Evolutionary conservation across 2,797 vertebrate genomes (phyloP).

Genomic region (Acanthopagrus latus): DNA sequence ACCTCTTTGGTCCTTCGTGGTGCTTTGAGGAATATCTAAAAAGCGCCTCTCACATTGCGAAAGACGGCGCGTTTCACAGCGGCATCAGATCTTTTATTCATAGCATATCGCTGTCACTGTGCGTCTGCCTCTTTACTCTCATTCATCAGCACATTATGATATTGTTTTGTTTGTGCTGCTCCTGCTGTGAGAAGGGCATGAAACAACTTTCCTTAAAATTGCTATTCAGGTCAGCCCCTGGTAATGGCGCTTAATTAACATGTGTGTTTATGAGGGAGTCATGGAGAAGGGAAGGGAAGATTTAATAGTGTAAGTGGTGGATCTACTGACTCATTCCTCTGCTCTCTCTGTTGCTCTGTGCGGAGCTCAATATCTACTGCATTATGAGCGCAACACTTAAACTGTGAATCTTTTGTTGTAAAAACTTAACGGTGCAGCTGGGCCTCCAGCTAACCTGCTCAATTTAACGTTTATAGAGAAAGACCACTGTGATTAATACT

Average conservation of each 20-base stretch:
- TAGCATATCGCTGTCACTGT: slow-evolving; percentile 49
- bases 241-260: slow-evolving; percentile 45
- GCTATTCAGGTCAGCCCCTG: slow-evolving; percentile 53
- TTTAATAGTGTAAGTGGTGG: slow-evolving; percentile 4
- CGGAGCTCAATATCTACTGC: slow-evolving; percentile 29
- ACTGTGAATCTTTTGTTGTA: slow-evolving; percentile 43
- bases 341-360: slow-evolving; percentile 2
- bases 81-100: slow-evolving; percentile 78
- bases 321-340: slow-evolving; percentile 18
- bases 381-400: slow-evolving; percentile 40
- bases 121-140: slow-evolving; percentile 48
- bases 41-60: slow-evolving; percentile 51
- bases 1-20: slow-evolving; percentile 52
- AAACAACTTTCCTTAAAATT: slow-evolving; percentile 50
- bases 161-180: slow-evolving; percentile 61
- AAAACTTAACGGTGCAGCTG: slow-evolving; percentile 34
- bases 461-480: slow-evolving; percentile 52
- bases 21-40: slow-evolving; percentile 59
- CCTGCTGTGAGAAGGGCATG: slow-evolving; percentile 29
- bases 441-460: slow-evolving; percentile 32
- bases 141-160: slow-evolving; percentile 69
- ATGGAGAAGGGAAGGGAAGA: neutral
- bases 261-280: neutral
- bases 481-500: slow-evolving; percentile 46
- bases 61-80: slow-evolving; percentile 52